Percentiles rank a stretch among this genome's conserved stretches.
phyloP scores from a whole-genome alignment of 1,140 invertebrate species.

The Ptiloglossa arizonensis region DNA sequence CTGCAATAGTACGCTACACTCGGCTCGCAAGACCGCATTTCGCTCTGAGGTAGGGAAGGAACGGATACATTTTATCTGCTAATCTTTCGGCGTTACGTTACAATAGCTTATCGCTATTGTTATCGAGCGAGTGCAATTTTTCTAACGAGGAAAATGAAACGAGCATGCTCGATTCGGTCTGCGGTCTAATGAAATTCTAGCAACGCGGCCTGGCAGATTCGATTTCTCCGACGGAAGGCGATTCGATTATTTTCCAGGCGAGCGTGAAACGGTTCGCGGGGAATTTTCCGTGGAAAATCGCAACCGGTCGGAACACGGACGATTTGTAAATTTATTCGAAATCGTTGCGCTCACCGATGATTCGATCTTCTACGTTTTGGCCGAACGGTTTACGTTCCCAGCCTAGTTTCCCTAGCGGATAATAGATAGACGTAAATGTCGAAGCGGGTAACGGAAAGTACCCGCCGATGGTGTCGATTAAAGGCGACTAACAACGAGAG shows the following conservation, averaged over 20 bases:
- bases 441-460: background rate
- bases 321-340: background rate
- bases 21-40: background rate
- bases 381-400: background rate
- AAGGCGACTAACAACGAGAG: background rate
- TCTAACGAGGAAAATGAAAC: background rate
- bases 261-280: too few relatives aligned
- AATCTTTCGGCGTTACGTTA: conserved; percentile 17
- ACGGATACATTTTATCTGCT: conserved; percentile 7
- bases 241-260: too few relatives aligned
- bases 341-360: background rate
- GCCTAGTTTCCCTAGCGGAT: conserved; percentile 29
- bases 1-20: conserved; percentile 12
- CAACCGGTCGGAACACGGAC: background rate
- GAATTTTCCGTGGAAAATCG: background rate
- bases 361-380: conserved; percentile 17
- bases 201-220: background rate
- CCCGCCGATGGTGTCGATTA: background rate
- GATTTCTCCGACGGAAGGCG: background rate
- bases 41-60: background rate
- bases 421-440: background rate
- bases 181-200: background rate
- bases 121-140: background rate
- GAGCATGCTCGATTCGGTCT: background rate
- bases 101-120: background rate